phyloP scores from a whole-genome alignment of 1,140 invertebrate species.

The Tribolium madens region DNA sequence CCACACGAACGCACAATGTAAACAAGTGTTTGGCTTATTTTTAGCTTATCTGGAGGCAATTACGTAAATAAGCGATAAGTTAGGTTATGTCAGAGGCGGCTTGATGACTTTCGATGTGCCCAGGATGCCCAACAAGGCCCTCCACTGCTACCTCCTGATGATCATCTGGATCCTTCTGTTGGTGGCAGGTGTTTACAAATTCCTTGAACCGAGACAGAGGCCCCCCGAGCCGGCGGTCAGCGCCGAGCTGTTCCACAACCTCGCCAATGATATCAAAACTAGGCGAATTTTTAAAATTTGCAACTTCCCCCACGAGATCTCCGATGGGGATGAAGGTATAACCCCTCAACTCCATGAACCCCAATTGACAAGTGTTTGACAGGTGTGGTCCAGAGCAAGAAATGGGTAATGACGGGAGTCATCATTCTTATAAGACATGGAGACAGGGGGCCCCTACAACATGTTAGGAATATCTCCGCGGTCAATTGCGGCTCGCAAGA shows the following conservation, averaged over 20 bases:
- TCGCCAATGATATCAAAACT: conserved; percentile 73
- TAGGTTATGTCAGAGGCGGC: conserved; percentile 22
- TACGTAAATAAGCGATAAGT: conserved; percentile 36
- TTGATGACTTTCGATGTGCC: conserved; percentile 38
- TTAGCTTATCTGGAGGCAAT: conserved; percentile 31
- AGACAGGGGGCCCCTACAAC: conserved; percentile 85
- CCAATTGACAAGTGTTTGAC: background rate
- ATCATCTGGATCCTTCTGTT: conserved; percentile 84
- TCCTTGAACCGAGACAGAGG: conserved; percentile 72
- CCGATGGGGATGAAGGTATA: conserved; percentile 76
- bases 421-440: conserved; percentile 88
- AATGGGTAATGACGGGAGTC: conserved; percentile 81
- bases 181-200: conserved; percentile 84
- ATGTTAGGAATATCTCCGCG: conserved; percentile 79
- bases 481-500: conserved; percentile 78
- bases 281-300: conserved; percentile 76
- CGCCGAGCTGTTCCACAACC: conserved; percentile 66
- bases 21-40: conserved; percentile 40
- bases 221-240: conserved; percentile 63
- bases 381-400: conserved; percentile 70
- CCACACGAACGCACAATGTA: conserved; percentile 25
- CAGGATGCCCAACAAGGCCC: conserved; percentile 73
- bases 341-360: background rate
- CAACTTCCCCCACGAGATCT: conserved; percentile 75
- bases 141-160: conserved; percentile 82